Conservation (phyloP, 2,888 invertebrate species). For the Globia sparganii region DNA sequence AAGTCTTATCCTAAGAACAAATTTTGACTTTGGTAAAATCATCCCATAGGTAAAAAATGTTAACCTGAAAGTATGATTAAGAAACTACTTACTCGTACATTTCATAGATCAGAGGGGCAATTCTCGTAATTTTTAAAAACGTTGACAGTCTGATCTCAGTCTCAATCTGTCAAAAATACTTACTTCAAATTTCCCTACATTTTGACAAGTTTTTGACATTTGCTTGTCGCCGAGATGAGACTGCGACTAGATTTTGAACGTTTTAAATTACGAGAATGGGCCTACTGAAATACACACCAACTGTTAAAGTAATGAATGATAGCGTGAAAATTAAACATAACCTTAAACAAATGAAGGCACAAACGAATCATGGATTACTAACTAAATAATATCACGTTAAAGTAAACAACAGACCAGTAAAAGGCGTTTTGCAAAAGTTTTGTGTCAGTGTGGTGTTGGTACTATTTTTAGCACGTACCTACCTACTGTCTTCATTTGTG, state of each 20-base stretch:
- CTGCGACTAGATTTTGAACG: too few species aligned
- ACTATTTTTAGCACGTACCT: slow-evolving; percentile 76
- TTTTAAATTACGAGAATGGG: too few species aligned
- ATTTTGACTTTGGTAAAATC: too few species aligned
- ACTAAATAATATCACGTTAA: slow-evolving; percentile 58
- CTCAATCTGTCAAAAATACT: too few species aligned
- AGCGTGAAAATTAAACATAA: slow-evolving; percentile 52
- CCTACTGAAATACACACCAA: neutral
- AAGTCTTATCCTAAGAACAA: neutral
- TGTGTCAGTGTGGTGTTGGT: slow-evolving; percentile 63
- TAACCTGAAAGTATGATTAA: neutral
- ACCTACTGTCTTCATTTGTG: slow-evolving; percentile 74
- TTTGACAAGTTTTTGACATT: too few species aligned
- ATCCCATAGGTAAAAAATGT: too few species aligned
- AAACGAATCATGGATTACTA: slow-evolving; percentile 45
- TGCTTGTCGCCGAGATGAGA: too few species aligned
- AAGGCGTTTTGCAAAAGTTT: slow-evolving; percentile 70
- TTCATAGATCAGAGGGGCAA: too few species aligned
- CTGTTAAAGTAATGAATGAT: slow-evolving; percentile 1
- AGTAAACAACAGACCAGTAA: slow-evolving; percentile 62
- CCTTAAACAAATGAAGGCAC: slow-evolving; percentile 38
- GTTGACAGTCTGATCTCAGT: too few species aligned
- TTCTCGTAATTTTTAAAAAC: too few species aligned
- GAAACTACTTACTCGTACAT: neutral
- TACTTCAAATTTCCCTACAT: too few species aligned